Conservation (phyloP, 2,888 invertebrate species). For the Actias luna region DNA sequence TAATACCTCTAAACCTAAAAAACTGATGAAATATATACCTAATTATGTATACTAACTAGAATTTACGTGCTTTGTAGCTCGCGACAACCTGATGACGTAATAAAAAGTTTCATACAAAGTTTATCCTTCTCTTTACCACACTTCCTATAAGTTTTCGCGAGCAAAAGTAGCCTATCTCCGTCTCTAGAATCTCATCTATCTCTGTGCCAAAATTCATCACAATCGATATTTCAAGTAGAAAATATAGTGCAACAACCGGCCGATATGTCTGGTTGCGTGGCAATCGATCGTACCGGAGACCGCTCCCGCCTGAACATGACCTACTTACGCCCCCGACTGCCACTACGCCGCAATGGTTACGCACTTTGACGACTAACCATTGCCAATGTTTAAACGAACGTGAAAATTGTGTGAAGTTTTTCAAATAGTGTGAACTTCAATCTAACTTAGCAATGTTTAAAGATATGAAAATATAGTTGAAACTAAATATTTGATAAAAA, state of each 20-base stretch:
- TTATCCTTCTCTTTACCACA: too few species aligned
- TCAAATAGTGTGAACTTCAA: neutral
- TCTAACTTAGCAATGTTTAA: neutral
- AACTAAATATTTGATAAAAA: too few species aligned
- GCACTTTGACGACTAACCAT: slow-evolving; percentile 8
- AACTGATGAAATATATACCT: too few species aligned
- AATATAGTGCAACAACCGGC: slow-evolving; percentile 22
- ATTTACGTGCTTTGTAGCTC: too few species aligned
- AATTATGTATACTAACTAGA: too few species aligned
- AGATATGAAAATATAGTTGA: too few species aligned
- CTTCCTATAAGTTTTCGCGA: too few species aligned
- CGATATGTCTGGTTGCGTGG: slow-evolving; percentile 49
- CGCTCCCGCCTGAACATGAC: slow-evolving; percentile 48
- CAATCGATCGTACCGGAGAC: slow-evolving; percentile 57
- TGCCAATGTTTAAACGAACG: neutral
- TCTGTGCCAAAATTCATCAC: too few species aligned
- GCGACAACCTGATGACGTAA: too few species aligned
- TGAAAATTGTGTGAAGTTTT: neutral
- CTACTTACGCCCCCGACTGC: slow-evolving; percentile 48
- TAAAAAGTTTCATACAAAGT: too few species aligned
- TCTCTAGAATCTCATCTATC: too few species aligned
- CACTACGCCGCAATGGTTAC: slow-evolving; percentile 13
- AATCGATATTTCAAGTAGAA: neutral
- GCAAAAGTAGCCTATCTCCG: neutral
- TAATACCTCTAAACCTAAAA: too few species aligned